phyloP scores from a whole-genome alignment of 1,140 invertebrate genomes.

The Doryteuthis pealeii region DNA sequence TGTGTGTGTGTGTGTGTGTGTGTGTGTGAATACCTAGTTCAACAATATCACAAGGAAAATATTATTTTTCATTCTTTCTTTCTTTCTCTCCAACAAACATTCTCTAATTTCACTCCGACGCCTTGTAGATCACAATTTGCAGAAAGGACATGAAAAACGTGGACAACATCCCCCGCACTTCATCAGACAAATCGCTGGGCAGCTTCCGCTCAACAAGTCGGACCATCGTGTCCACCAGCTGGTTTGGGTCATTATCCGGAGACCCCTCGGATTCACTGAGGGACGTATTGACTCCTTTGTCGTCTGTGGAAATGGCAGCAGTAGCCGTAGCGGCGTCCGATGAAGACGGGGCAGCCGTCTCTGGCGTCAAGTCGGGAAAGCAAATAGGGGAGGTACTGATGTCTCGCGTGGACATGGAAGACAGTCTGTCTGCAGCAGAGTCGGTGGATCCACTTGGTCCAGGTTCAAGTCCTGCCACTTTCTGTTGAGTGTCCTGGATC shows the following conservation, averaged over 20 bases:
- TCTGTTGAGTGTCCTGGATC: slow-evolving; percentile 25
- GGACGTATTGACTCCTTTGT: background rate
- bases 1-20: too few relatives aligned
- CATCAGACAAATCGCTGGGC: slow-evolving; percentile 23
- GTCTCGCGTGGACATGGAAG: background rate
- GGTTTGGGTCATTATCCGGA: slow-evolving; percentile 15
- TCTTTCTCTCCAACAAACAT: background rate
- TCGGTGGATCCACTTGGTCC: background rate
- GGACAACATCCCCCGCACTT: slow-evolving; percentile 23
- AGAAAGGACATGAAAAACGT: slow-evolving; percentile 19
- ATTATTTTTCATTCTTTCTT: background rate
- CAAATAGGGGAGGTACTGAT: background rate
- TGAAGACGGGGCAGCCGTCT: background rate
- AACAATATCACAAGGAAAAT: too few relatives aligned
- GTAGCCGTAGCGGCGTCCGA: slow-evolving; percentile 3
- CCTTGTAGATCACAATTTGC: slow-evolving; percentile 15
- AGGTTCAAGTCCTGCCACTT: slow-evolving; percentile 22
- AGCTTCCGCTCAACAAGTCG: slow-evolving; percentile 24
- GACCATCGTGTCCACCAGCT: slow-evolving; percentile 24
- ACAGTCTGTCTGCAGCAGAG: background rate
- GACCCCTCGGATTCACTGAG: background rate
- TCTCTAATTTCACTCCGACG: background rate
- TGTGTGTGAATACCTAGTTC: too few relatives aligned
- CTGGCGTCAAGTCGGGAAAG: background rate
- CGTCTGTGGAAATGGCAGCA: slow-evolving; percentile 14